Evolutionary conservation across 2,888 invertebrate genomes (phyloP).

Genomic region (Drosophila rubida): DNA sequence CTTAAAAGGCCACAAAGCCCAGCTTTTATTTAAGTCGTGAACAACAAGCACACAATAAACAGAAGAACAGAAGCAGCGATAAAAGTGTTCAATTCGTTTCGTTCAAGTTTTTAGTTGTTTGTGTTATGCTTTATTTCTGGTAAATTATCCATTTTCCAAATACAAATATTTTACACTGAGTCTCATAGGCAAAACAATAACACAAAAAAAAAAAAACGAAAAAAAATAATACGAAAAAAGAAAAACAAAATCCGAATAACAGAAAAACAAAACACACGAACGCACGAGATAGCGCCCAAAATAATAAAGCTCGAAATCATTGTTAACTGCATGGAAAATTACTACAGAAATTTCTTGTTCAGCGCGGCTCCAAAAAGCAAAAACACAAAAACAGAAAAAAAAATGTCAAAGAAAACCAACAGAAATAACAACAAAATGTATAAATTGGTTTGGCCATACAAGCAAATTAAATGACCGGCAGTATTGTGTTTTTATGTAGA

Average conservation of each 20-base stretch:
- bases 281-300: conserved; percentile 40
- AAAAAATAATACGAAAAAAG: background rate
- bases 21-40: conserved; percentile 51
- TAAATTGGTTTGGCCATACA: conserved; percentile 64
- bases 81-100: conserved; percentile 45
- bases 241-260: conserved; percentile 4
- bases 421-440: conserved; percentile 51
- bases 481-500: conserved; percentile 33
- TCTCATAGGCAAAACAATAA: conserved; percentile 16
- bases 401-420: conserved; percentile 37
- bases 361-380: conserved; percentile 27
- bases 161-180: conserved; percentile 4
- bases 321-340: conserved; percentile 78
- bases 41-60: conserved; percentile 14
- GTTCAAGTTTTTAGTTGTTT: conserved; percentile 50
- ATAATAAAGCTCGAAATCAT: conserved; percentile 56
- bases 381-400: conserved; percentile 37
- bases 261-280: conserved; percentile 27
- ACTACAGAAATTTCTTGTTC: conserved; percentile 68
- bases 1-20: conserved; percentile 38
- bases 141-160: conserved; percentile 38
- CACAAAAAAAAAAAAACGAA: conserved; percentile 22
- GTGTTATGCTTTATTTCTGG: conserved; percentile 50
- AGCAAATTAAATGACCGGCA: conserved; percentile 56
- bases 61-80: conserved; percentile 30